phyloP scores from a whole-genome alignment of 2,797 vertebrate genomes.

The Sebastes vulpes region DNA sequence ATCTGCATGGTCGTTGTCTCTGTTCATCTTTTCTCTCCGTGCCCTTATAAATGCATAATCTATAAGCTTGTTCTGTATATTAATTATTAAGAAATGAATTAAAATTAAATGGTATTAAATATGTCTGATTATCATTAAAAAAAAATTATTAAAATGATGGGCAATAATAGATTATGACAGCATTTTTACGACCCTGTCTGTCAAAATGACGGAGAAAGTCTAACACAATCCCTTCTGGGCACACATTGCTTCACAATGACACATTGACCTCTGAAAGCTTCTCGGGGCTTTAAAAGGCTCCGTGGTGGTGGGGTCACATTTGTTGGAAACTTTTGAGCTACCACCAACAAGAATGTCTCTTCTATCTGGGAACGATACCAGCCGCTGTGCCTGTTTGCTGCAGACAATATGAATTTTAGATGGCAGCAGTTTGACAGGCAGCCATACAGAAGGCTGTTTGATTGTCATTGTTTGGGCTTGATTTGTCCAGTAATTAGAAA shows the following conservation, averaged over 20 bases:
- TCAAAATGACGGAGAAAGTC: background rate
- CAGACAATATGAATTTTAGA: constrained; percentile 12
- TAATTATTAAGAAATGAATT: background rate
- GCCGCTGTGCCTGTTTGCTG: background rate
- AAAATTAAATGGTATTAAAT: background rate
- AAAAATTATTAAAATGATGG: background rate
- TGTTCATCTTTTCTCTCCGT: background rate
- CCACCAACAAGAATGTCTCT: background rate
- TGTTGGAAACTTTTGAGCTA: background rate
- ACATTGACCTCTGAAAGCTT: background rate
- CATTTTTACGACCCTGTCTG: background rate
- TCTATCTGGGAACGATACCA: background rate
- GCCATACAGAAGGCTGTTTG: constrained; percentile 14
- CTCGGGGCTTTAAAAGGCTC: background rate
- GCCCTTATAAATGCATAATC: background rate
- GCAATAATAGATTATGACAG: background rate
- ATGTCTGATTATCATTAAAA: background rate
- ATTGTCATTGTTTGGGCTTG: constrained; percentile 31
- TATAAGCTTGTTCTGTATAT: background rate
- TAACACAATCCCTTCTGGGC: background rate
- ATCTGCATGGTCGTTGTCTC: background rate
- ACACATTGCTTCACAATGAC: background rate
- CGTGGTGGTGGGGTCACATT: background rate
- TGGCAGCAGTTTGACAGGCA: constrained; percentile 8
- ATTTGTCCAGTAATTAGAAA: constrained; percentile 24